Evolutionary conservation across 2,797 vertebrate genomes (phyloP).

Genomic region (Muscicapa striata): DNA sequence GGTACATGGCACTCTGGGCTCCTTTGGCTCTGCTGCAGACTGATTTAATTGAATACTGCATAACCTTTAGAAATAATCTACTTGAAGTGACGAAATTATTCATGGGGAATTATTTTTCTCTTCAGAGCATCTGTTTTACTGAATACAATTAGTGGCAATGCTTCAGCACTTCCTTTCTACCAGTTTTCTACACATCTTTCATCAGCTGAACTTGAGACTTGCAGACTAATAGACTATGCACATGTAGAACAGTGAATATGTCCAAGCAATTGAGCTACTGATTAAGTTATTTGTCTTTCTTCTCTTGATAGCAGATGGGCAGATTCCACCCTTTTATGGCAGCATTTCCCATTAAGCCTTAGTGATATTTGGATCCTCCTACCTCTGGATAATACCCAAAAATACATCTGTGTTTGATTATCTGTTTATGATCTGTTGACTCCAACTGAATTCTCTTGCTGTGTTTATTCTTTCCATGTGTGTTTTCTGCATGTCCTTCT

Average conservation of each 20-base stretch:
- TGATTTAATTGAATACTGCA: neutral
- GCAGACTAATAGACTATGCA: neutral
- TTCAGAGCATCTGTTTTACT: neutral
- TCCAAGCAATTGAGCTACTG: neutral
- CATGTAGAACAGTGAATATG: fast-evolving
- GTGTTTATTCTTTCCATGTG: neutral
- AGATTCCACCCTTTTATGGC: neutral
- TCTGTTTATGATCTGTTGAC: neutral
- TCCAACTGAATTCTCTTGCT: neutral
- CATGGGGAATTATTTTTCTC: neutral
- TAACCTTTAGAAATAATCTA: constrained; percentile 37
- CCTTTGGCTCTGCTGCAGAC: neutral
- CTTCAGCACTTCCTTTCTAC: neutral
- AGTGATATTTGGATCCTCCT: neutral
- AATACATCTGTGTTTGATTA: neutral
- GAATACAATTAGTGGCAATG: neutral
- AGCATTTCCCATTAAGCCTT: neutral
- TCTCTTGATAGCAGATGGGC: neutral
- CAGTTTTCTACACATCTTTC: neutral
- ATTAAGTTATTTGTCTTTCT: neutral
- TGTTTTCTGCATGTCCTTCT: neutral
- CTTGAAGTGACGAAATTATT: neutral
- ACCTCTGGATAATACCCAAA: neutral
- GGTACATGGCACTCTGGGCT: neutral
- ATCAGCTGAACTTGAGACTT: neutral